These are phyloP conservation scores for Phyllostomus hastatus DNA, from an alignment of 2,113 vertebrate genomes.

Conservation along the genomic window DNA sequence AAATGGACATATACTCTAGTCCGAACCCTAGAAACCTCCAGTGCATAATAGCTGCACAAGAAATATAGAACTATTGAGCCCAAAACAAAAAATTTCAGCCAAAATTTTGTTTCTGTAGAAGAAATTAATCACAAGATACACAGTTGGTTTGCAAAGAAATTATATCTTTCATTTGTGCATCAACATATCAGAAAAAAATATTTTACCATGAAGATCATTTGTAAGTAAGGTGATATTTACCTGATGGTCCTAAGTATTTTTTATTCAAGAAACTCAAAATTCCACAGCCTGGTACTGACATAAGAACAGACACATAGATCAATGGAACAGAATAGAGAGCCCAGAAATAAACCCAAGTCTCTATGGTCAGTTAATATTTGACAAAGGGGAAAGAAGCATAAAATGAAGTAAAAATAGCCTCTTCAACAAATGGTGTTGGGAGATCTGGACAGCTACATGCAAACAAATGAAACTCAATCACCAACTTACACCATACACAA, in stretches of 20 bases:
- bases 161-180: background rate
- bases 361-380: no score
- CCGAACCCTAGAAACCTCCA: background rate
- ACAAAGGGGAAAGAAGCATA: no score
- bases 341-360: no score
- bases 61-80: background rate
- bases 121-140: background rate
- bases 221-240: background rate
- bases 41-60: background rate
- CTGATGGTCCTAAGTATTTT: constrained; percentile 17
- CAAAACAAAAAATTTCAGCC: background rate
- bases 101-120: background rate
- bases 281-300: background rate
- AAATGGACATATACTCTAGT: background rate
- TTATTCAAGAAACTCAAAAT: constrained; percentile 37
- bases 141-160: background rate
- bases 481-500: no score
- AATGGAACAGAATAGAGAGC: no score
- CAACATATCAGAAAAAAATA: background rate
- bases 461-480: no score
- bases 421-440: no score
- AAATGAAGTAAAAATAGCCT: no score
- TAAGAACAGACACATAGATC: no score
- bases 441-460: no score
- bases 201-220: background rate